These are phyloP conservation scores for Cololabis saira DNA, from an alignment of 2,113 vertebrate species.

Conservation along the genomic window DNA sequence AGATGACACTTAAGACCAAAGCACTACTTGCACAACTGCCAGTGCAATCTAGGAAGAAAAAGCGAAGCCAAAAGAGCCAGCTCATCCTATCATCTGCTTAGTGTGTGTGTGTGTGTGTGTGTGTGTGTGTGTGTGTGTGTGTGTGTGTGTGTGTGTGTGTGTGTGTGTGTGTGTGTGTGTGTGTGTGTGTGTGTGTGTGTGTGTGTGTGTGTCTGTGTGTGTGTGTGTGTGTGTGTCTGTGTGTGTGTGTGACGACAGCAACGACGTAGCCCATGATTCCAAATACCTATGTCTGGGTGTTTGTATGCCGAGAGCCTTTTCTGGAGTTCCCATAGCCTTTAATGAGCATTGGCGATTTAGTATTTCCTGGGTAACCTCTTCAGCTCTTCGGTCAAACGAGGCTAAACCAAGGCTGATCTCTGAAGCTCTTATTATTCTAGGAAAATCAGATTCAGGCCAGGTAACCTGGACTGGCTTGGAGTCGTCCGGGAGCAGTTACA, in stretches of 20 bases:
- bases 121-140: not conserved
- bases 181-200: not conserved
- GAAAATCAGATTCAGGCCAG: slow-evolving; percentile 51
- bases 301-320: slow-evolving; percentile 15
- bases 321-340: slow-evolving; percentile 11
- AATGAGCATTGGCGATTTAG: slow-evolving; percentile 53
- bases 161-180: not conserved
- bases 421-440: slow-evolving; percentile 40
- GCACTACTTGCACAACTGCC: not conserved
- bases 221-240: not conserved
- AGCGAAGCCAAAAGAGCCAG: slow-evolving; percentile 5
- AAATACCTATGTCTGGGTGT: slow-evolving; percentile 2
- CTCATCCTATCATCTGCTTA: slow-evolving; percentile 26
- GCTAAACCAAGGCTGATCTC: slow-evolving; percentile 25
- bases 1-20: not conserved
- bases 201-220: not conserved
- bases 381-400: slow-evolving; percentile 16
- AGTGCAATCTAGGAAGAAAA: slow-evolving; percentile 24
- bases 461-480: slow-evolving; percentile 6
- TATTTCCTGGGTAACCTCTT: slow-evolving; percentile 30
- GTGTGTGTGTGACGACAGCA: not conserved
- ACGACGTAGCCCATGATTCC: not conserved
- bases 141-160: not conserved
- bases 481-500: slow-evolving; percentile 24
- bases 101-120: slow-evolving; percentile 2